Conservation (phyloP, 2,888 invertebrate genomes). For the Drosophila emarginata region DNA sequence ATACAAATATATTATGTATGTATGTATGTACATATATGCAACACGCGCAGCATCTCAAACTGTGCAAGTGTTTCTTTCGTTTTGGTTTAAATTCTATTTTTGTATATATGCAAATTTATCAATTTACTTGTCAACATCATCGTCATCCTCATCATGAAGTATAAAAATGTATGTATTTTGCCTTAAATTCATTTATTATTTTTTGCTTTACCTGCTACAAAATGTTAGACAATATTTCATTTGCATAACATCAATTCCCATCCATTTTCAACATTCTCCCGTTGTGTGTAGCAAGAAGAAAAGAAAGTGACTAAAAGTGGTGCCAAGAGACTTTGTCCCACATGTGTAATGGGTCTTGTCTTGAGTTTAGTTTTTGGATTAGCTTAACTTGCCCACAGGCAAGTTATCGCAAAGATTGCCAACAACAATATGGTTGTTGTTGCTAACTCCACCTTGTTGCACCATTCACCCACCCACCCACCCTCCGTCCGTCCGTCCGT, state of each 20-base stretch:
- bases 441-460: slow-evolving; percentile 17
- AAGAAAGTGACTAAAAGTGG: slow-evolving; percentile 15
- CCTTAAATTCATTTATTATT: slow-evolving; percentile 44
- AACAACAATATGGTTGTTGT: slow-evolving; percentile 31
- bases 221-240: slow-evolving; percentile 55
- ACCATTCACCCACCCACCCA: no score
- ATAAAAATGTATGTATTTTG: slow-evolving; percentile 30
- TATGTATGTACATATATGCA: slow-evolving; percentile 63
- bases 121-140: slow-evolving; percentile 33
- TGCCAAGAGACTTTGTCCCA: slow-evolving; percentile 38
- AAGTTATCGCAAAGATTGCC: slow-evolving; percentile 31
- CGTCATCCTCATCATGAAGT: slow-evolving; percentile 27
- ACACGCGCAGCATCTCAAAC: slow-evolving; percentile 9
- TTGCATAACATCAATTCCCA: slow-evolving; percentile 60
- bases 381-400: slow-evolving; percentile 36
- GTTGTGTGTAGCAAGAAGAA: no score
- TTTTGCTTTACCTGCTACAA: slow-evolving; percentile 48
- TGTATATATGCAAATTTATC: slow-evolving; percentile 37
- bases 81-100: not conserved
- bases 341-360: slow-evolving; percentile 42
- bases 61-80: no score
- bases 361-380: slow-evolving; percentile 22
- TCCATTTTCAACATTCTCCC: no score
- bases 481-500: no score
- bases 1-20: no score